Conservation (phyloP, 2,888 invertebrate species). For the Tholera decimalis region DNA sequence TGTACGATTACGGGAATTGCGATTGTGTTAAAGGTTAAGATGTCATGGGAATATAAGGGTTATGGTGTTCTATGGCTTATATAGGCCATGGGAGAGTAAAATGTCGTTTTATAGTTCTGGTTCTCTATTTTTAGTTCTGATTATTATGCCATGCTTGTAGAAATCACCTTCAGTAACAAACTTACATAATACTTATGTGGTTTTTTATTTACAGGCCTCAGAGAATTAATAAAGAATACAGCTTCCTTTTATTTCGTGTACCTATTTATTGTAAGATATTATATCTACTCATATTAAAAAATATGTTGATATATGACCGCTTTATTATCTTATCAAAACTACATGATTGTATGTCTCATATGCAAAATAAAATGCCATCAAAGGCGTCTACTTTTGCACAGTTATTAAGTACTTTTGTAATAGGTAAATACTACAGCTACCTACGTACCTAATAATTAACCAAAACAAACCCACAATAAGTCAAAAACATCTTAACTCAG, state of each 20-base stretch:
- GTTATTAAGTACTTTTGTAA: neutral
- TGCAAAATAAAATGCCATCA: neutral
- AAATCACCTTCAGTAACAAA: neutral
- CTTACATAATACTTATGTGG: no score
- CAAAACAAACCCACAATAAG: conserved; percentile 35
- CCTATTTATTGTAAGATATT: neutral
- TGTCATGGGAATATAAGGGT: conserved; percentile 67
- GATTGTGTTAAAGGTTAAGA: conserved; percentile 58
- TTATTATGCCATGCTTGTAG: neutral
- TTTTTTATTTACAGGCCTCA: no score
- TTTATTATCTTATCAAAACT: neutral
- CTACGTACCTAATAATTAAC: neutral
- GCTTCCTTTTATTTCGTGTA: no score
- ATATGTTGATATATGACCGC: no score
- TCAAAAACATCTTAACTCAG: conserved; percentile 35
- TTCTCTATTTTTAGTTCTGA: no score
- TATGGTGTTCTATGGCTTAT: neutral
- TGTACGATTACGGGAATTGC: conserved; percentile 62
- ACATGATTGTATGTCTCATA: no score
- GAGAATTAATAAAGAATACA: no score
- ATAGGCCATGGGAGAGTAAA: conserved; percentile 14
- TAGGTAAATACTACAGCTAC: neutral
- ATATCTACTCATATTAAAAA: neutral
- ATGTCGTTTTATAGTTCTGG: neutral
- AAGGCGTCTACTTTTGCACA: conserved; percentile 3